Conservation (phyloP, 2,888 invertebrate genomes). For the Philopedon plagiatum region DNA sequence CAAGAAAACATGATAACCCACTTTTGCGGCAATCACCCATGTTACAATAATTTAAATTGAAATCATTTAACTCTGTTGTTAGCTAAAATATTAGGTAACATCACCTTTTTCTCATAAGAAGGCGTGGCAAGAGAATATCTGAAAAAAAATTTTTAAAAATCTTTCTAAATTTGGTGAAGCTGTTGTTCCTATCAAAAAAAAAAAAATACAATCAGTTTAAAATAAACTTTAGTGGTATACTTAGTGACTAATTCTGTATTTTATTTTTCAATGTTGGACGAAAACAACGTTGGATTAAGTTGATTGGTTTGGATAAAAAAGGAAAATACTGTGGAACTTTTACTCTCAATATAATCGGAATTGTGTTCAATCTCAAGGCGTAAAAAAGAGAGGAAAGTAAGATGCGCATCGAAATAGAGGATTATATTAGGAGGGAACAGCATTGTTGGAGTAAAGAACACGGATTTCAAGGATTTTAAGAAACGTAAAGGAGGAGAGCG, state of each 20-base stretch:
- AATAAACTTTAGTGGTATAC: neutral
- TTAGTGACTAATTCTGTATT: conserved; percentile 46
- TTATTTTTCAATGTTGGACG: conserved; percentile 49
- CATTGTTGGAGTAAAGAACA: conserved; percentile 20
- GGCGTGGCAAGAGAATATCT: too few species aligned
- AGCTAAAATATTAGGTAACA: too few species aligned
- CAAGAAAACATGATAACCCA: too few species aligned
- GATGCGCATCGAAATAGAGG: conserved; percentile 27
- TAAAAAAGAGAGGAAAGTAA: conserved; percentile 33
- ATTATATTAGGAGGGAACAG: conserved; percentile 41
- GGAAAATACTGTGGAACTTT: conserved; percentile 49
- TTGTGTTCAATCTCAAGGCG: conserved; percentile 7
- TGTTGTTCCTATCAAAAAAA: conserved; percentile 4
- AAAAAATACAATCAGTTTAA: neutral
- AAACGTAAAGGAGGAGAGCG: conserved; percentile 9
- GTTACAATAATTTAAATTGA: too few species aligned
- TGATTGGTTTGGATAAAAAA: conserved; percentile 41
- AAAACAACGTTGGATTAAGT: conserved; percentile 43
- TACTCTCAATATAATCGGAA: conserved; percentile 3
- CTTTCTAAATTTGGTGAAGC: conserved; percentile 10
- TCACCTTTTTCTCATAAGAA: too few species aligned
- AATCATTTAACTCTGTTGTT: too few species aligned
- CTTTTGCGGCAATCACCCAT: too few species aligned
- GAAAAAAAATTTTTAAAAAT: too few species aligned
- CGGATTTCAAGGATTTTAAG: conserved; percentile 24